These are phyloP conservation scores for Deroplatys truncata DNA, from an alignment of 2,888 invertebrate genomes.

Conservation along the genomic window DNA sequence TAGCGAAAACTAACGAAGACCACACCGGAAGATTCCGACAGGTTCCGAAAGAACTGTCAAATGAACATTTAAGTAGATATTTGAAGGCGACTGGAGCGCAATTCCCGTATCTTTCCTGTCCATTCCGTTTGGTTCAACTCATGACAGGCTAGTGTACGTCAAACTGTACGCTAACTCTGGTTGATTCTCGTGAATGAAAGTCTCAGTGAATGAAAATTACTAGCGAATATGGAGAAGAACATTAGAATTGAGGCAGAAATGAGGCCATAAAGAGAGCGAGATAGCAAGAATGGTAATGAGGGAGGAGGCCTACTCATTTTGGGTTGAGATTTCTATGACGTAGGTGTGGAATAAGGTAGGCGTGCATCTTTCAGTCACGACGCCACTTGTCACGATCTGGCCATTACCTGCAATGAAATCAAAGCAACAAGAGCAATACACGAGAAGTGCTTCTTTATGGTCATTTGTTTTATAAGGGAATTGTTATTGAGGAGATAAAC, in stretches of 20 bases:
- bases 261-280: background rate
- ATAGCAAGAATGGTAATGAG: background rate
- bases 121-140: no score
- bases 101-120: no score
- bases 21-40: no score
- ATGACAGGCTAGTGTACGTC: no score
- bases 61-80: no score
- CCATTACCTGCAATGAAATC: background rate
- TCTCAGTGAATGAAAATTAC: background rate
- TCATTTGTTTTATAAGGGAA: background rate
- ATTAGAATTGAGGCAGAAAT: background rate
- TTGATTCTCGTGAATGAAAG: background rate
- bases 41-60: no score
- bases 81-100: no score
- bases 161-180: background rate
- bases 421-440: background rate
- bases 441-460: background rate
- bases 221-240: background rate
- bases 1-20: no score
- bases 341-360: background rate
- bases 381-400: background rate
- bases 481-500: background rate
- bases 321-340: background rate
- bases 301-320: background rate
- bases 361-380: background rate